Percentiles rank a stretch among this genome's conserved stretches.
phyloP scores from a whole-genome alignment of 2,888 invertebrate genomes.

The Dryadula phaetusa region DNA sequence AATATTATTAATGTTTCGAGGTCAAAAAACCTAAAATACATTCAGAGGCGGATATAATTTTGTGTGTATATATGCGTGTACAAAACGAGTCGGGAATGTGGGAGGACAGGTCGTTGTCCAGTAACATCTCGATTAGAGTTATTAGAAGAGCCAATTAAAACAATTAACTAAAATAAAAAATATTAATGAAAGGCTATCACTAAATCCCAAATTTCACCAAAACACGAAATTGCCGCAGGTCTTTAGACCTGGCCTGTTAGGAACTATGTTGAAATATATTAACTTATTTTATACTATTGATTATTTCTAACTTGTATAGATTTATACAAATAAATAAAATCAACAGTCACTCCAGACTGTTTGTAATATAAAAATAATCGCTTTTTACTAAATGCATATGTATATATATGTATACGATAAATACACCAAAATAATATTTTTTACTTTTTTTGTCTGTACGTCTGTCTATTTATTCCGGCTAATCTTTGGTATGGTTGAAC shows the following conservation, averaged over 20 bases:
- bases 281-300: neutral
- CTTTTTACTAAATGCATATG: no score
- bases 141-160: constrained; percentile 29
- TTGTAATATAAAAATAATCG: no score
- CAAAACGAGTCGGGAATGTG: constrained; percentile 37
- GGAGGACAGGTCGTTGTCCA: constrained; percentile 43
- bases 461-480: no score
- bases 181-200: constrained; percentile 7
- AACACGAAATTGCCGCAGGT: neutral
- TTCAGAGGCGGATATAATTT: constrained; percentile 23
- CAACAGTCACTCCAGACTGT: no score
- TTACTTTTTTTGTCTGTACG: no score
- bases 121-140: constrained; percentile 32
- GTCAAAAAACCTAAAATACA: constrained; percentile 33
- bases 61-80: constrained; percentile 4
- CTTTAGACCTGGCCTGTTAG: neutral
- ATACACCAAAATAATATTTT: no score
- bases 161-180: constrained; percentile 13
- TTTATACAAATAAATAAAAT: no score
- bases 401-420: no score
- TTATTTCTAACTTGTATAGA: no score
- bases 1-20: constrained; percentile 25
- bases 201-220: neutral
- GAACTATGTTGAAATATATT: neutral
- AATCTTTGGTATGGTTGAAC: no score